phyloP scores from a whole-genome alignment of 2,797 vertebrate genomes.

The Phalanger gymnotis region DNA sequence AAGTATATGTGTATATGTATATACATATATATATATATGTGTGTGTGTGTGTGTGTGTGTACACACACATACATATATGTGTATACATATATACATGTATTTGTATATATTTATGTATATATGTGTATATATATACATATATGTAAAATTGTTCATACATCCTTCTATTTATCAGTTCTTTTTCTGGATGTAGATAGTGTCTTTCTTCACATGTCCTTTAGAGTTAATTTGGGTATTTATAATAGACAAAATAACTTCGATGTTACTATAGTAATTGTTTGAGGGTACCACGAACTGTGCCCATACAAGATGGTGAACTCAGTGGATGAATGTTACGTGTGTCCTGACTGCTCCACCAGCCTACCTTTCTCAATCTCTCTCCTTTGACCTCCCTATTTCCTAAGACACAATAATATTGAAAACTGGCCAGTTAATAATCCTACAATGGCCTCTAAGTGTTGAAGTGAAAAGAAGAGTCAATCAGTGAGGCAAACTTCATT shows the following conservation, averaged over 20 bases:
- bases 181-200: background rate
- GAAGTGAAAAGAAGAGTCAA: background rate
- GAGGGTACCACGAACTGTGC: background rate
- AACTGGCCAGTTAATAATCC: background rate
- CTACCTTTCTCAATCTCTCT: background rate
- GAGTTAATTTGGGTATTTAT: background rate
- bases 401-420: background rate
- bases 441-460: background rate
- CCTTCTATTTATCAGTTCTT: background rate
- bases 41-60: too few species aligned
- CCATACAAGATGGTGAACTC: background rate
- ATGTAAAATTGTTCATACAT: background rate
- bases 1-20: too few species aligned
- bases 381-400: background rate
- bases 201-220: background rate
- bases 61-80: too few species aligned
- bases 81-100: too few species aligned
- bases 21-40: too few species aligned
- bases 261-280: background rate
- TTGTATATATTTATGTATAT: too few species aligned
- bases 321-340: background rate
- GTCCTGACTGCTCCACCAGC: background rate
- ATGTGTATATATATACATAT: background rate
- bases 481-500: background rate
- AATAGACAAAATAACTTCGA: background rate